Conservation (phyloP, 2,888 invertebrate species). For the Lagria hirta region DNA sequence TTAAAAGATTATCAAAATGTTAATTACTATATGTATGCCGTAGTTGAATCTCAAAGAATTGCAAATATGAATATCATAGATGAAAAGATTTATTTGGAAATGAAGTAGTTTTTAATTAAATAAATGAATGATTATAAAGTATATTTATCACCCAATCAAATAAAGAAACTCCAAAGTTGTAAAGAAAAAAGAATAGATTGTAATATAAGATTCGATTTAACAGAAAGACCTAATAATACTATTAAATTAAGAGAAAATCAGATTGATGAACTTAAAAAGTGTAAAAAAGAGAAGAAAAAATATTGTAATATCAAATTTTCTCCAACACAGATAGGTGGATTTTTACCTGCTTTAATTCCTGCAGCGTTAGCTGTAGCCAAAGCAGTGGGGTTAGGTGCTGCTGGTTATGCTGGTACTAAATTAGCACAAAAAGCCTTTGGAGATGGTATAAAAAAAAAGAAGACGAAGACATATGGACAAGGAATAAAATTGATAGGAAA, state of each 20-base stretch:
- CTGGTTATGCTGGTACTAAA: too few relatives aligned
- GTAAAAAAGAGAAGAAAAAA: constrained; percentile 1
- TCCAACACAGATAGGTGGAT: constrained; percentile 1
- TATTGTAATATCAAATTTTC: constrained; percentile 1
- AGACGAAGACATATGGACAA: constrained; percentile 1
- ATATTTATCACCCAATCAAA: constrained; percentile 1
- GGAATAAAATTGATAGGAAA: constrained; percentile 1
- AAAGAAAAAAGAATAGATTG: constrained; percentile 1
- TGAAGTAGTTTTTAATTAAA: constrained; percentile 1
- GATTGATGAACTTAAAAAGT: background rate
- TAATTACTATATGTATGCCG: constrained; percentile 1
- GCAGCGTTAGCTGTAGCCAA: too few relatives aligned
- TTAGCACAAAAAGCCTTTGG: constrained; percentile 1
- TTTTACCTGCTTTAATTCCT: constrained; percentile 1
- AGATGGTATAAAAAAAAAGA: constrained; percentile 1
- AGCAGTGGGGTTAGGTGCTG: too few relatives aligned
- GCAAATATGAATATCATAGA: constrained; percentile 1
- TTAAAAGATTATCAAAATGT: constrained; percentile 1
- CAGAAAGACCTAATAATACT: constrained; percentile 1
- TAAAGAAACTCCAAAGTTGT: constrained; percentile 1
- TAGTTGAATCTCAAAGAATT: constrained; percentile 1
- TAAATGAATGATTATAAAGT: constrained; percentile 1
- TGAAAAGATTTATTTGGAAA: constrained; percentile 1
- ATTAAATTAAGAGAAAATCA: constrained; percentile 1
- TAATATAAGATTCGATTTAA: constrained; percentile 1